Evolutionary conservation across 2,888 invertebrate genomes (phyloP).

Genomic region (Brenthis daphne): DNA sequence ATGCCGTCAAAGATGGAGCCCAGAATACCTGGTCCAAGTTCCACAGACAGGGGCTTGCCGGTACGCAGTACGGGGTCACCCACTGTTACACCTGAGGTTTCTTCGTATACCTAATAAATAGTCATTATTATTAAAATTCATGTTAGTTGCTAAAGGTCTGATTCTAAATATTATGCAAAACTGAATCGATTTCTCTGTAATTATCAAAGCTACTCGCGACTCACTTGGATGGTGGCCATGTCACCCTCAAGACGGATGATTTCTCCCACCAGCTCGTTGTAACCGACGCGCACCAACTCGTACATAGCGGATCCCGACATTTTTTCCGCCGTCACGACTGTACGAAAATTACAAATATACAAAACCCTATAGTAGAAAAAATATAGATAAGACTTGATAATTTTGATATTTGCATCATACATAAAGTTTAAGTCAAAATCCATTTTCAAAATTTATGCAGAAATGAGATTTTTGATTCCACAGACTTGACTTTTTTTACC

Average conservation of each 20-base stretch:
- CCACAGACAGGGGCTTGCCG: conserved; percentile 99
- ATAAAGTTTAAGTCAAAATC: too few relatives aligned
- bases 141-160: background rate
- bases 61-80: conserved; percentile 99
- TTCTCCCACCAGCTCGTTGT: conserved; percentile 98
- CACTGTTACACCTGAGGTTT: conserved; percentile 99
- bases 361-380: background rate
- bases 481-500: too few relatives aligned
- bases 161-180: background rate
- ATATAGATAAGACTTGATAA: too few relatives aligned
- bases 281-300: conserved; percentile 99
- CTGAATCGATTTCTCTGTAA: background rate
- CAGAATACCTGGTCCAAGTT: conserved; percentile 99
- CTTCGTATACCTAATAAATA: conserved; percentile 90
- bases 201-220: background rate
- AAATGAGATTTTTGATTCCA: too few relatives aligned
- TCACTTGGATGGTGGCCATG: conserved; percentile 99
- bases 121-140: background rate
- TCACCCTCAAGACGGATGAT: conserved; percentile 99
- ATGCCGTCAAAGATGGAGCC: conserved; percentile 99
- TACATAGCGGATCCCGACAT: conserved; percentile 99
- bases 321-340: conserved; percentile 99
- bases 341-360: conserved; percentile 8
- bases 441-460: too few relatives aligned
- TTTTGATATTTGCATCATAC: too few relatives aligned